Conservation (phyloP, 2,113 vertebrate species). For the Rhegmatorhina hoffmannsi region DNA sequence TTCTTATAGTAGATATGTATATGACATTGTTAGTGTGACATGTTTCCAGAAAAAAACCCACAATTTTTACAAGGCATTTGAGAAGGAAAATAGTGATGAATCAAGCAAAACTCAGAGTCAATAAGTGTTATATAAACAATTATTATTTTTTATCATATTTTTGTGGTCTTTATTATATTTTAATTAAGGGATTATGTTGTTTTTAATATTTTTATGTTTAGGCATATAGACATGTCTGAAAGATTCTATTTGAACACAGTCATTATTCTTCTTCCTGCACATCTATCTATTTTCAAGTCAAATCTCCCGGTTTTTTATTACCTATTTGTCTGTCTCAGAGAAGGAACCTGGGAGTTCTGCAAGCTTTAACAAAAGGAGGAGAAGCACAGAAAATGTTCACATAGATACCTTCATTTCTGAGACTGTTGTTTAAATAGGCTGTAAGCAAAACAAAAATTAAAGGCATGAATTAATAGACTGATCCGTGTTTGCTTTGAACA, state of each 20-base stretch:
- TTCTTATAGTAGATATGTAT: accelerated
- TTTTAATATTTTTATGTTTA: not conserved
- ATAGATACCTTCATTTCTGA: not conserved
- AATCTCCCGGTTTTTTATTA: not conserved
- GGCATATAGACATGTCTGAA: not conserved
- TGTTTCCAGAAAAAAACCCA: not conserved
- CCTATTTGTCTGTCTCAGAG: not conserved
- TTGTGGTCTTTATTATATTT: not conserved
- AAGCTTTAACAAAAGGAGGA: not conserved
- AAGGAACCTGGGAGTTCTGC: not conserved
- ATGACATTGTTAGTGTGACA: not conserved
- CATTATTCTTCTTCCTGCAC: not conserved
- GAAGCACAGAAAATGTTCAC: not conserved
- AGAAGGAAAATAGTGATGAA: not conserved
- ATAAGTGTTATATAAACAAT: not conserved
- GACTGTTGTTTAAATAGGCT: not conserved
- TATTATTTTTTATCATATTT: not conserved
- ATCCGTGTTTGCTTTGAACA: not conserved
- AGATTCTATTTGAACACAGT: not conserved
- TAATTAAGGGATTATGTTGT: not conserved
- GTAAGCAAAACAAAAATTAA: conserved; percentile 19
- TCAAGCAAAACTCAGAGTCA: not conserved
- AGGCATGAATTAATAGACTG: not conserved
- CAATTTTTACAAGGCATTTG: not conserved
- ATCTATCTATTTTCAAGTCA: not conserved